A percentile compares a stretch with the other conserved stretches of the same genome.
These are phyloP conservation scores for Anoplius nigerrimus DNA, from an alignment of 2,888 invertebrate species.

Conservation along the genomic window DNA sequence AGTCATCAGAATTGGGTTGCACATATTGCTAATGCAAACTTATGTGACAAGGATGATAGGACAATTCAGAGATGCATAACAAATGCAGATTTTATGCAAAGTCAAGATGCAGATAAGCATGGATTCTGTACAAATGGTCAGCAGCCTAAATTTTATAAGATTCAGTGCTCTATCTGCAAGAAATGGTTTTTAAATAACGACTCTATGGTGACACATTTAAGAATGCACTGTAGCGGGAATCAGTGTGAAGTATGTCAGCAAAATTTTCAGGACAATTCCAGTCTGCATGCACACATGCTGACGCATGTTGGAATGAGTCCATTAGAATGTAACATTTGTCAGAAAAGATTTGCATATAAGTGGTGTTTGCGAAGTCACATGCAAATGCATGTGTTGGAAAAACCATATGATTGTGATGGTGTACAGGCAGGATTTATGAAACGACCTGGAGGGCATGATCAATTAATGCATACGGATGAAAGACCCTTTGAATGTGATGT, in stretches of 20 bases:
- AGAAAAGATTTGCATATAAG: slow-evolving; percentile 68
- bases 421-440: slow-evolving; percentile 56
- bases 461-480: slow-evolving; percentile 41
- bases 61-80: slow-evolving; percentile 61
- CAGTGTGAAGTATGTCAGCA: slow-evolving; percentile 70
- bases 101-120: slow-evolving; percentile 45
- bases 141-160: slow-evolving; percentile 69
- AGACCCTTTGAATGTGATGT: slow-evolving; percentile 58
- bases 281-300: slow-evolving; percentile 68
- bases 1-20: slow-evolving; percentile 68
- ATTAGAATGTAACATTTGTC: slow-evolving; percentile 68
- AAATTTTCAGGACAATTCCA: slow-evolving; percentile 62
- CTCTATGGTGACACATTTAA: slow-evolving; percentile 70
- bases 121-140: slow-evolving; percentile 51
- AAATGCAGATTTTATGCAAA: slow-evolving; percentile 49
- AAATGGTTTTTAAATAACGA: slow-evolving; percentile 73
- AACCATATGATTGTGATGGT: slow-evolving; percentile 61
- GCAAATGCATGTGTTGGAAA: slow-evolving; percentile 66
- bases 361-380: slow-evolving; percentile 69
- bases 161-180: slow-evolving; percentile 70
- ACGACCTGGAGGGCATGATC: slow-evolving; percentile 46
- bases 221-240: slow-evolving; percentile 65
- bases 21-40: slow-evolving; percentile 60
- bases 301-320: slow-evolving; percentile 69
- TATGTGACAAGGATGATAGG: slow-evolving; percentile 66